Base-by-base conservation (phyloP, 2,113 vertebrate genomes). In the Zosterops lateralis region DNA sequence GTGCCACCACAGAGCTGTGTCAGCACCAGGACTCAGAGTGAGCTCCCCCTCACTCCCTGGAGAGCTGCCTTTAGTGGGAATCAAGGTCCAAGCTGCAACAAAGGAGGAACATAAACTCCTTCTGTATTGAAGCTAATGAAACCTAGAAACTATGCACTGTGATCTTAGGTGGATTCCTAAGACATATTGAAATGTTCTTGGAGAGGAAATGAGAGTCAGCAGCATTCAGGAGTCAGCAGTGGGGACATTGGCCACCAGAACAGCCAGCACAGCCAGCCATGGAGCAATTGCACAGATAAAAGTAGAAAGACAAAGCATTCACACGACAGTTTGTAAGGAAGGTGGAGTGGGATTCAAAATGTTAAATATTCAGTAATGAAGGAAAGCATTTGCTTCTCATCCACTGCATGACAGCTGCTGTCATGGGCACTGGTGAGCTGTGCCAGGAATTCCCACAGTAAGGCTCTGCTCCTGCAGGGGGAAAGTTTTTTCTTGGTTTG, bases 331-430 rank as follows among this genome's bases (percentile, higher is more conserved):
- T 48, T 75, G 73, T 44, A 66, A n/a, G 45, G 50, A 89, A 73
- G 17, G 45, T 36, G 19, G 66, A 91, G 26, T 47, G 74, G 58
- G 73, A 87, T 75, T 85, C 86, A 62, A 66, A 89, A 79, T 7
- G 45, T 70, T 44, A 62, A 89, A 83, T 73, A 85, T 66, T 76
- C 71, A 47, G 58, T 36, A 73, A 76, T 2, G 28, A 87, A 76
- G 44, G 31, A 72, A 90, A 90, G 74, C 50, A 25, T 92, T 92
- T 67, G 21, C 70, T 92, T 89, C 74, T 76, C 89, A 83, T 76
- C 56, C 50, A 10, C 25, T 2, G 3, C 34, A 5, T 47, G 85
- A 70, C 90, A 90, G 67, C 45, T 83, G 84, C 87, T 87, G 78
- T 36, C 92, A 53, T 28, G 75, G 87, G 92, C 70, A 53, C 67